These are phyloP conservation scores for Eurytoma adleriae DNA, from an alignment of 2,888 invertebrate genomes.

Conservation along the genomic window DNA sequence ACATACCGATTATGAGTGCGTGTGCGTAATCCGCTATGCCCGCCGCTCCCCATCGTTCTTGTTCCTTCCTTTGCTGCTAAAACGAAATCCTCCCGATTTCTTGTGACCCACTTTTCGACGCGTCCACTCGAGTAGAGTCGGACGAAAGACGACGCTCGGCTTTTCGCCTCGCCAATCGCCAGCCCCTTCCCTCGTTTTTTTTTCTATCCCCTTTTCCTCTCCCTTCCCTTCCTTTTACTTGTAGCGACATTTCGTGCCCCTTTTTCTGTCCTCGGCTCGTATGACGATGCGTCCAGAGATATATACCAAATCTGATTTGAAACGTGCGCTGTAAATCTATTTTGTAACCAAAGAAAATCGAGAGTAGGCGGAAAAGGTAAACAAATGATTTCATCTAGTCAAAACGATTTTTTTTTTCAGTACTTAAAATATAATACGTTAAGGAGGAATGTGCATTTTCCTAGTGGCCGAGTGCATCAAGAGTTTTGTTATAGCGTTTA, in stretches of 20 bases:
- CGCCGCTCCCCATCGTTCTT: too few relatives aligned
- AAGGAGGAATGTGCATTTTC: slow-evolving; percentile 59
- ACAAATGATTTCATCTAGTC: slow-evolving; percentile 57
- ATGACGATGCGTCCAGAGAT: slow-evolving; percentile 18
- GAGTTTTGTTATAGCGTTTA: slow-evolving; percentile 38
- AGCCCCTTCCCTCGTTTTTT: background rate
- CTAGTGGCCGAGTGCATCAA: slow-evolving; percentile 42
- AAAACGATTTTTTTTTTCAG: slow-evolving; percentile 51
- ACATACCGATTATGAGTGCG: background rate
- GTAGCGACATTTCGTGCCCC: too few relatives aligned
- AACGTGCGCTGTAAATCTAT: slow-evolving; percentile 47
- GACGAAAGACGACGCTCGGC: background rate
- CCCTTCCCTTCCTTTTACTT: slow-evolving; percentile 9
- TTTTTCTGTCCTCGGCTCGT: slow-evolving; percentile 6
- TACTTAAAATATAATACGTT: slow-evolving; percentile 54
- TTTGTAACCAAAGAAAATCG: slow-evolving; percentile 56
- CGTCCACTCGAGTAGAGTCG: background rate
- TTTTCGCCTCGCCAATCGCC: background rate
- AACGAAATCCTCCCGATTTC: background rate
- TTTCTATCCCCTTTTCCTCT: background rate
- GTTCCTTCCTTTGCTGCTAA: background rate
- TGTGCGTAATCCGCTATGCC: background rate
- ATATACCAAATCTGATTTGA: slow-evolving; percentile 37
- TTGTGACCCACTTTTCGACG: slow-evolving; percentile 4
- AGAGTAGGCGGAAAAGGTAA: slow-evolving; percentile 29